phyloP scores from a whole-genome alignment of 1,140 invertebrate genomes.

The Orussus abietinus region DNA sequence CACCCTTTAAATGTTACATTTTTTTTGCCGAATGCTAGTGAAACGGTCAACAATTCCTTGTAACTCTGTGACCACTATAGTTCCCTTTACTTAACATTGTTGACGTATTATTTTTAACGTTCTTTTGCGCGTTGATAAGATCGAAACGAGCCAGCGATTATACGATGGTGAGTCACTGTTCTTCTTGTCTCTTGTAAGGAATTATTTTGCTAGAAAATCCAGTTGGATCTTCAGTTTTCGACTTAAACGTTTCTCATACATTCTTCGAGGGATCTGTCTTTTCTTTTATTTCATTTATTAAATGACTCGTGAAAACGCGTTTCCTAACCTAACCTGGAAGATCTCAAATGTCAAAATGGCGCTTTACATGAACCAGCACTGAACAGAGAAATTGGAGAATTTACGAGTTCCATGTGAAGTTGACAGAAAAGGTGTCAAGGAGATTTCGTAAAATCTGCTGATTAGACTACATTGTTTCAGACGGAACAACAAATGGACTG shows the following conservation, averaged over 20 bases:
- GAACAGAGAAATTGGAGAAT: no score
- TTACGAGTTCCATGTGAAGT: no score
- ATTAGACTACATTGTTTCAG: slow-evolving; percentile 68
- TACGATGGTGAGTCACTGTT: slow-evolving; percentile 35
- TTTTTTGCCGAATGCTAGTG: slow-evolving; percentile 26
- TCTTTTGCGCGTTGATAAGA: slow-evolving; percentile 3
- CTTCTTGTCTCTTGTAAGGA: neutral
- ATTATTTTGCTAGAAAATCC: neutral
- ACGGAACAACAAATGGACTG: slow-evolving; percentile 98
- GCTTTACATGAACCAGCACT: slow-evolving; percentile 12
- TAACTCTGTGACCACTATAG: slow-evolving; percentile 15
- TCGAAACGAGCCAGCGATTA: slow-evolving; percentile 9
- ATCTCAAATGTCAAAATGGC: slow-evolving; percentile 35
- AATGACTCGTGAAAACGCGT: slow-evolving; percentile 16
- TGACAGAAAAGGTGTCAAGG: no score
- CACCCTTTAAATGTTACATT: slow-evolving; percentile 49
- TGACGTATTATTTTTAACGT: slow-evolving; percentile 3
- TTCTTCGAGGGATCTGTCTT: neutral
- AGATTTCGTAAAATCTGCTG: no score
- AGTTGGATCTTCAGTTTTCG: neutral
- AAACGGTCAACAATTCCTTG: slow-evolving; percentile 22
- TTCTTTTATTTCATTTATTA: slow-evolving; percentile 2
- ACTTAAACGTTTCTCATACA: neutral
- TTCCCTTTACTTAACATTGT: slow-evolving; percentile 9
- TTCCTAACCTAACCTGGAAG: slow-evolving; percentile 18